phyloP scores from a whole-genome alignment of 1,140 invertebrate species.

The Harlomillsia oculata region DNA sequence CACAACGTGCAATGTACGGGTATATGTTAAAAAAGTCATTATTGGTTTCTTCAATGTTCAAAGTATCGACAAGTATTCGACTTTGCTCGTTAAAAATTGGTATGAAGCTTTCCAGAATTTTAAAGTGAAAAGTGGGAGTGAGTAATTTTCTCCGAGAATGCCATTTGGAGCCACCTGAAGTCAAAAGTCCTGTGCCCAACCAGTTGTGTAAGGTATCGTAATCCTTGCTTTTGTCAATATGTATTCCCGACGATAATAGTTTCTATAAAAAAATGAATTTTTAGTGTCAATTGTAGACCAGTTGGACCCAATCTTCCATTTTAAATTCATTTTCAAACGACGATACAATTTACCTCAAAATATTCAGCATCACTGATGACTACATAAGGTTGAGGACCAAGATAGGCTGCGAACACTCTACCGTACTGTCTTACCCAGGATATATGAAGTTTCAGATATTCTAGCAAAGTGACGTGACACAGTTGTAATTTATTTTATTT shows the following conservation, averaged over 20 bases:
- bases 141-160: constrained; percentile 62
- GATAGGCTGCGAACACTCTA: too few relatives aligned
- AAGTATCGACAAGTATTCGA: constrained; percentile 52
- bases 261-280: too few relatives aligned
- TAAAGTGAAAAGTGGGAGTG: constrained; percentile 83
- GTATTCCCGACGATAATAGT: constrained; percentile 15
- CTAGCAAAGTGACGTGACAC: too few relatives aligned
- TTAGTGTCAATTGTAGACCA: too few relatives aligned
- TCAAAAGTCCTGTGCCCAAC: constrained; percentile 19
- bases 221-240: constrained; percentile 20
- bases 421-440: too few relatives aligned
- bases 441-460: too few relatives aligned
- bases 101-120: constrained; percentile 74
- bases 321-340: too few relatives aligned
- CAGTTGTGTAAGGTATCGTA: constrained; percentile 10
- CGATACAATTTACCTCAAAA: too few relatives aligned
- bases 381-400: too few relatives aligned
- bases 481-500: too few relatives aligned
- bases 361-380: too few relatives aligned
- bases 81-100: constrained; percentile 70
- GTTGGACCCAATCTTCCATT: too few relatives aligned
- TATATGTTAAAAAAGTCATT: constrained; percentile 52
- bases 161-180: constrained; percentile 54
- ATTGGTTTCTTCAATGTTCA: constrained; percentile 50
- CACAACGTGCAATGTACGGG: constrained; percentile 53